Evolutionary conservation across 2,888 invertebrate genomes (phyloP), one percentile per base, ranked within the genome.

Genomic region (Nemotelus nigrinus): DNA sequence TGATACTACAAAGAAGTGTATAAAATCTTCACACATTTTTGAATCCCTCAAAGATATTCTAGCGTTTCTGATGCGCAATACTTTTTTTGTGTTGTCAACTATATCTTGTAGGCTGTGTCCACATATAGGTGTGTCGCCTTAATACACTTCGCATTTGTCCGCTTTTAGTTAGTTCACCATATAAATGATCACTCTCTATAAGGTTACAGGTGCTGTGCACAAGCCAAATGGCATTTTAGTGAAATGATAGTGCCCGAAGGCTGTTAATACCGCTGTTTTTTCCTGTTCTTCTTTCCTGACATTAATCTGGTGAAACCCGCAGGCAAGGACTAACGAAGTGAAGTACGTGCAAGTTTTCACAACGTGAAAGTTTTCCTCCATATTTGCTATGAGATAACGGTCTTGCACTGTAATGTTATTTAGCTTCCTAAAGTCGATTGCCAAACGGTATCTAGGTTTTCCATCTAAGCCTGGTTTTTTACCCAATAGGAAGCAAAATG

Each of bases 191-290:
- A 10, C 53, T 53, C 53, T 53, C 53, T 53, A 1, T 1, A 53
- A 53, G 53, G 53, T 53, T 53, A 1, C 53, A 53, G 53, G 53
- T 53, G 53, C 53, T 53, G 53, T 53, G 53, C 53, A 53, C 10
- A 25, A 25, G 25, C 25, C 25, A 25, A 25, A 25, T 25, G 25
- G 25, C 25, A 25, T 25, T 25, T 25, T 1, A 53, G 53, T 53
- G 53, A 53, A 53, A 53, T 53, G 53, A 53, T 53, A 53, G 53
- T 53, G 53, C 53, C 53, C 53, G 53, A 53, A 53, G 53, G 53
- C 7, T 53, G 53, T 53, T 53, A 10, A 53, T 8, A 53, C 6
- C 53, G 53, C 53, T 53, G 53, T 53, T 53, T 53, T 53, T 53
- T 53, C 53, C 53, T 53, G 25, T 1, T 25, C 25, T 25, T 25